Evolutionary conservation across 2,797 vertebrate species (phyloP).

Genomic region (Acrossocheilus wenchowensis): DNA sequence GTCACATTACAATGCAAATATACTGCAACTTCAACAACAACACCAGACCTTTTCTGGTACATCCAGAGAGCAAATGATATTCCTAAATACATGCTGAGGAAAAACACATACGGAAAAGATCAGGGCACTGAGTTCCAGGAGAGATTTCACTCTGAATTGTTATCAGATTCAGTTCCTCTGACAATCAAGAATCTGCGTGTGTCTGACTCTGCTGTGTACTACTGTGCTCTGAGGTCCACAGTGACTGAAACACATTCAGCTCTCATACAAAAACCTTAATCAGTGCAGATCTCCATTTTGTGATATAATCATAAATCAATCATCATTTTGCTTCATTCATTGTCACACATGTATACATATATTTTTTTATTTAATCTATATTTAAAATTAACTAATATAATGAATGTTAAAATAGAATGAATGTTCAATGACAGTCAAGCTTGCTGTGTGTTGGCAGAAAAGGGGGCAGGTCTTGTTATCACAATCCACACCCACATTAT

Average conservation of each 20-base stretch:
- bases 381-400: neutral
- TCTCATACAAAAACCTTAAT: neutral
- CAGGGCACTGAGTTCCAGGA: neutral
- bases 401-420: neutral
- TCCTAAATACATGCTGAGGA: slow-evolving; percentile 1
- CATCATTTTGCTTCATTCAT: neutral
- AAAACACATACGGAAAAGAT: neutral
- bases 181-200: neutral
- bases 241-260: neutral
- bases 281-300: neutral
- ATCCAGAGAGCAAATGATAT: neutral
- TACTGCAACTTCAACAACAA: neutral
- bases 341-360: neutral
- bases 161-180: neutral
- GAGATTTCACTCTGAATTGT: neutral
- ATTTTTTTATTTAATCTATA: neutral
- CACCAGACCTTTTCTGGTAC: slow-evolving; percentile 1
- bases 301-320: neutral
- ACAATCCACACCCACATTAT: neutral
- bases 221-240: neutral
- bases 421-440: neutral
- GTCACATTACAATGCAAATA: neutral
- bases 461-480: neutral
- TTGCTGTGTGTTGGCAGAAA: neutral
- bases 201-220: slow-evolving; percentile 4